Conservation (phyloP, 1,140 invertebrate genomes). For the Saccostrea cuccullata region DNA sequence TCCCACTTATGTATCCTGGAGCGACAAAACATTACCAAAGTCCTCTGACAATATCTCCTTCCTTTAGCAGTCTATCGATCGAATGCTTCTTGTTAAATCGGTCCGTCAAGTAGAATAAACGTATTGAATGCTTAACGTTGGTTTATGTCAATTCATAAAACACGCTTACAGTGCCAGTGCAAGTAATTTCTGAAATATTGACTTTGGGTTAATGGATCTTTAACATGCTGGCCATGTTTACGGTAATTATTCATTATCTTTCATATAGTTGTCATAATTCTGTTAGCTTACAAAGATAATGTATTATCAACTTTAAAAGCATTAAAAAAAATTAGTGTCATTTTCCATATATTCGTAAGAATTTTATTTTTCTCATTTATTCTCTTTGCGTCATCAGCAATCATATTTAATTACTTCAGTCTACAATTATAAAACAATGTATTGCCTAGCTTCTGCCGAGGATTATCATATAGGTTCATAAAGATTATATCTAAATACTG, state of each 20-base stretch:
- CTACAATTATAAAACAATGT: no score
- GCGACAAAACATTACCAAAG: neutral
- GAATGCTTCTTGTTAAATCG: neutral
- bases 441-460: no score
- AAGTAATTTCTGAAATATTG: neutral
- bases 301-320: no score
- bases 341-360: neutral
- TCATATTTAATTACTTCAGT: no score
- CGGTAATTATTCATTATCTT: constrained; percentile 3
- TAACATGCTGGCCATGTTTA: neutral
- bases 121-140: neutral
- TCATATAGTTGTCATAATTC: neutral
- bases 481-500: no score
- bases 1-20: neutral
- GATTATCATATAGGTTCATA: no score
- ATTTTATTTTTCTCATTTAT: neutral
- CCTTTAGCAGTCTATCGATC: constrained; percentile 21
- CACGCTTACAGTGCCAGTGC: neutral
- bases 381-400: neutral
- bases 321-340: neutral
- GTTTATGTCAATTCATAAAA: constrained; percentile 1
- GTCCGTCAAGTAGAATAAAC: neutral
- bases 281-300: no score
- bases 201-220: neutral
- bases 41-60: constrained; percentile 23